These are phyloP conservation scores for Tachypleus tridentatus DNA, from an alignment of 1,140 invertebrate species.

Conservation along the genomic window DNA sequence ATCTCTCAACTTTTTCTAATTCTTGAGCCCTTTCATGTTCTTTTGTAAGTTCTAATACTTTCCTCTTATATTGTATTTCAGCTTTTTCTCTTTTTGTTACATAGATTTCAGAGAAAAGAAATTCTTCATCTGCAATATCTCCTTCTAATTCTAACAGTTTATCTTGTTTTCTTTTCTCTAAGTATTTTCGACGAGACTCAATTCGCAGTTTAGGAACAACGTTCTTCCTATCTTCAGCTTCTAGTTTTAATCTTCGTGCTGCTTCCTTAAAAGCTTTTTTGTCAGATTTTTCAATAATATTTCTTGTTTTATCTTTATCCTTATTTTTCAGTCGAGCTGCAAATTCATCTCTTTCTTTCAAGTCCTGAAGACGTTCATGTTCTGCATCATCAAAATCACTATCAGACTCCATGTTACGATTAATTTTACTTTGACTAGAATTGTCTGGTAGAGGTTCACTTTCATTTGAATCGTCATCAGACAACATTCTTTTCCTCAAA, in stretches of 20 bases:
- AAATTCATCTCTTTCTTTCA: conserved; percentile 90
- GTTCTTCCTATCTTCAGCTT: conserved; percentile 62
- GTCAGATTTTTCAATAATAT: conserved; percentile 56
- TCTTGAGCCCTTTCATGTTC: conserved; percentile 90
- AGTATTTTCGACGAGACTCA: conserved; percentile 84
- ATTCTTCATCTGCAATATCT: conserved; percentile 93
- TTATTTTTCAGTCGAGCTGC: conserved; percentile 70
- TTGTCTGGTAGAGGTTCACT: background rate
- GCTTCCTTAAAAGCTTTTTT: conserved; percentile 79
- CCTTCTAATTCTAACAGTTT: conserved; percentile 92
- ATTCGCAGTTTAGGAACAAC: conserved; percentile 74
- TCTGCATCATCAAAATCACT: conserved; percentile 17
- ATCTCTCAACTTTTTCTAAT: conserved; percentile 79
- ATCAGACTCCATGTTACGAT: conserved; percentile 10
- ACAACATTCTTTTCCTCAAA: conserved; percentile 6
- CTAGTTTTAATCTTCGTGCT: conserved; percentile 75
- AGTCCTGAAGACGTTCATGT: conserved; percentile 55
- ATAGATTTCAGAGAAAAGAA: conserved; percentile 74
- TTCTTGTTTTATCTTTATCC: conserved; percentile 79
- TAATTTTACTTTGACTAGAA: background rate
- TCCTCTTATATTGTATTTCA: conserved; percentile 82
- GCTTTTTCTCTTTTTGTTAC: conserved; percentile 72
- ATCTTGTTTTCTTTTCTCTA: conserved; percentile 90
- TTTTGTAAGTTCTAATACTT: conserved; percentile 75
- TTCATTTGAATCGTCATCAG: conserved; percentile 5